These are phyloP conservation scores for Lepus americanus DNA, from an alignment of 2,113 vertebrate species.

Conservation along the genomic window DNA sequence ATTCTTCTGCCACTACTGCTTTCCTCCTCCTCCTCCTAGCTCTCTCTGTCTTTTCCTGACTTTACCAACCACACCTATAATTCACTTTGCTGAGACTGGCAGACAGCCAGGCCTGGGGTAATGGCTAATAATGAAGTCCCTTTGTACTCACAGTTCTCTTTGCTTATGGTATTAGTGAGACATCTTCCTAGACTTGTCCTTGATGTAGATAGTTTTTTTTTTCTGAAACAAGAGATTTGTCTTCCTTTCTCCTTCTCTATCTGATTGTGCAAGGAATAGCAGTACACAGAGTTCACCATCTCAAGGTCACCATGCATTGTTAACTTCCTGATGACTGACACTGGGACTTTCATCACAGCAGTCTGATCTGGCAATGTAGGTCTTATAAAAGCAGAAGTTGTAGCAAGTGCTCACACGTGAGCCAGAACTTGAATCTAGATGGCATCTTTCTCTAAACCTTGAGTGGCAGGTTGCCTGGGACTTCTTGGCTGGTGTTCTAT, in stretches of 20 bases:
- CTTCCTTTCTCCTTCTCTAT: background rate
- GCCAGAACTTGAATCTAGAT: background rate
- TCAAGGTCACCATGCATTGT: background rate
- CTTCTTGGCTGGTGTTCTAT: background rate
- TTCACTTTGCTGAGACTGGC: conserved; percentile 33
- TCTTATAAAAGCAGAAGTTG: conserved; percentile 28
- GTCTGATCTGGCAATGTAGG: background rate
- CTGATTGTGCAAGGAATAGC: background rate
- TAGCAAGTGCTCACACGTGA: background rate
- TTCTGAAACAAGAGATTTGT: conserved; percentile 5
- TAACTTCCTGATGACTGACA: conserved; percentile 16
- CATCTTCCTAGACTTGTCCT: conserved; percentile 27
- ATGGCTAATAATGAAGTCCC: conserved; percentile 44
- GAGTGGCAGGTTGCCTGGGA: background rate
- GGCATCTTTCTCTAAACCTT: background rate
- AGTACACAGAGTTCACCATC: background rate
- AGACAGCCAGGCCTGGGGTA: background rate
- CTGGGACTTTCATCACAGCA: background rate
- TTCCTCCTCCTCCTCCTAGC: background rate
- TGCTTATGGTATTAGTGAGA: conserved; percentile 27
- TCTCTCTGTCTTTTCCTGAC: conserved; percentile 46
- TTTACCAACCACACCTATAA: conserved; percentile 50
- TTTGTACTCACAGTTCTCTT: conserved; percentile 60
- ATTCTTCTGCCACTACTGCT: conserved; percentile 46
- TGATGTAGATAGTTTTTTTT: background rate